Base-by-base conservation (phyloP, 2,888 invertebrate species). In the Ochropacha duplaris region DNA sequence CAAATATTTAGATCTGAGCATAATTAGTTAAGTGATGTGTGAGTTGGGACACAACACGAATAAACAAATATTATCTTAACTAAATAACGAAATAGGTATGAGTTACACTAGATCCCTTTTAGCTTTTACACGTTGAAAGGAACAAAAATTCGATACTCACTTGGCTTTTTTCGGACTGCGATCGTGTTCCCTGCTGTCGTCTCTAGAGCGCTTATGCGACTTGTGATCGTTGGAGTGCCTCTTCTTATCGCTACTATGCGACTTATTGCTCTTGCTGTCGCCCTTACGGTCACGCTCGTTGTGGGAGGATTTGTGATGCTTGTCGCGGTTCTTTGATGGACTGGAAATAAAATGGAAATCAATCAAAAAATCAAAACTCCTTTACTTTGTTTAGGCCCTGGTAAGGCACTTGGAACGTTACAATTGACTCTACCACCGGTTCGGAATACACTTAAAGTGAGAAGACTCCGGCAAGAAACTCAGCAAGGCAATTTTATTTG, bases 141-240 rank as follows among this genome's bases (percentile, higher is more conserved):
- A 36, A 36, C n/a, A 36, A 12, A n/a, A n/a, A 5, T n/a, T 36
- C 2, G 5, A 36, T 36, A 83, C 88, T 85, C 77, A 95, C 94
- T 92, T 96, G 31, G 96, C 93, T 87, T 94, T 96, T 85, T 97
- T 97, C 55, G 95, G 91, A 63, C 95, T 94, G 78, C 94, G 94
- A 59, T 90, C 93, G 60, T 93, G 92, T 50, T 96, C 96, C 54
- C 94, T 93, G 78, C 96, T 96, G 68, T 95, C 96, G 60, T 97
- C 97, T 24, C 97, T 94, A 44, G 96, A 94, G 50, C 97, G 94
- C 84, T 97, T 97, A 73, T 94, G 92, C 49, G 93, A 90, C 66
- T 83, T 84, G 71, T 79, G 79, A 64, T 86, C 84, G 67, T 69
- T 64, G 55, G 83, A 81, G 76, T 79, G 80, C 60, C 79, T 83